phyloP scores from a whole-genome alignment of 2,797 vertebrate species.

The Peromyscus eremicus region DNA sequence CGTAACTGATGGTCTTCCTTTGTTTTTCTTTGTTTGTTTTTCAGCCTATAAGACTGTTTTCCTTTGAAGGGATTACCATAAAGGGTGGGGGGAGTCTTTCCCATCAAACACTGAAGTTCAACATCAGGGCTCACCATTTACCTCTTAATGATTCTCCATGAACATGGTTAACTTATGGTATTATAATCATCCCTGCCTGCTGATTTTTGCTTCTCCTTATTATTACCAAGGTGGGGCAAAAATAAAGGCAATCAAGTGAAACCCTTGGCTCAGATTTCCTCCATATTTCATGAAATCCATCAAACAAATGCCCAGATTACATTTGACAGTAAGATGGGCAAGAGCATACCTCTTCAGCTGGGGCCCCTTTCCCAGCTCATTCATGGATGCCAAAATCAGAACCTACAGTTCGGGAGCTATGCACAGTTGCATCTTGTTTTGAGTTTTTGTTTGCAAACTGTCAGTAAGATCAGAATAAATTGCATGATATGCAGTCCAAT shows the following conservation, averaged over 20 bases:
- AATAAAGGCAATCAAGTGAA: constrained; percentile 79
- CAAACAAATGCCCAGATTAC: constrained; percentile 84
- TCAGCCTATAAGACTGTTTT: not conserved
- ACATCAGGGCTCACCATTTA: not conserved
- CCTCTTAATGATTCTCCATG: not conserved
- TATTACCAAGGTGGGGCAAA: constrained; percentile 66
- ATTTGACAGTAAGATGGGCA: constrained; percentile 82
- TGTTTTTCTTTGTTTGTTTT: not conserved
- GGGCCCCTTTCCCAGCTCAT: constrained; percentile 78
- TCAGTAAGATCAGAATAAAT: constrained; percentile 80
- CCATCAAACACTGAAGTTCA: not conserved
- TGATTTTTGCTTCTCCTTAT: constrained; percentile 57
- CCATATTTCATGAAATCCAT: constrained; percentile 81
- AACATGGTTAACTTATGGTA: not conserved
- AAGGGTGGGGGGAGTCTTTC: not conserved
- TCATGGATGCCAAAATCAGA: constrained; percentile 84
- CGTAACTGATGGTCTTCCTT: not conserved
- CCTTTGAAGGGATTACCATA: not conserved
- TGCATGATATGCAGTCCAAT: constrained; percentile 75
- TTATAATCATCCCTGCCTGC: constrained; percentile 39
- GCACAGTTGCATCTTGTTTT: constrained; percentile 83
- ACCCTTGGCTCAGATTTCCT: constrained; percentile 76
- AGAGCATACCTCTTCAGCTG: constrained; percentile 84
- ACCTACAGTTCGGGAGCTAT: constrained; percentile 80
- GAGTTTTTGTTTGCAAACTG: constrained; percentile 83